Evolutionary conservation across 1,140 invertebrate genomes (phyloP).

Genomic region (Zaprionus gabonicus): DNA sequence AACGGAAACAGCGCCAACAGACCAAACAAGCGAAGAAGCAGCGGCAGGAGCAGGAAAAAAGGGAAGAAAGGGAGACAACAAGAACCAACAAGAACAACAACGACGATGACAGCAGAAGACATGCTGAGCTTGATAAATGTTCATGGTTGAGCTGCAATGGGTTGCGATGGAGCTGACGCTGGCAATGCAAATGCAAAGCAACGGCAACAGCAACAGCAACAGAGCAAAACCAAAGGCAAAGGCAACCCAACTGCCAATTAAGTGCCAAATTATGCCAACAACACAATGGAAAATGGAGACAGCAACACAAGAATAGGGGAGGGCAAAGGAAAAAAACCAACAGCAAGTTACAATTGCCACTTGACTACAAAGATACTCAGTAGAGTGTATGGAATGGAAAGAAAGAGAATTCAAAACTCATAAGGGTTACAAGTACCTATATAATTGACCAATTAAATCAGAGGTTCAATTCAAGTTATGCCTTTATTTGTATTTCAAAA

Average conservation of each 20-base stretch:
- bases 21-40: conserved; percentile 10
- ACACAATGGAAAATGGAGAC: conserved; percentile 34
- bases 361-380: conserved; percentile 17
- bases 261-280: conserved; percentile 75
- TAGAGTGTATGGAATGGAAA: not conserved
- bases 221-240: conserved; percentile 18
- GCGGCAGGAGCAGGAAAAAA: conserved; percentile 14
- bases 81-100: conserved; percentile 12
- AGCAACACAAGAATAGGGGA: not conserved
- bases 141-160: not conserved
- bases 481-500: not conserved
- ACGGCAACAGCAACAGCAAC: not conserved
- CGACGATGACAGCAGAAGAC: conserved; percentile 38
- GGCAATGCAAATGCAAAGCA: conserved; percentile 42
- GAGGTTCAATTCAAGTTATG: not conserved
- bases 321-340: not conserved
- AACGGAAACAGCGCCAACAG: conserved; percentile 33
- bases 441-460: not conserved
- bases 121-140: conserved; percentile 67
- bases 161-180: not conserved
- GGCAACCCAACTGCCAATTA: conserved; percentile 68
- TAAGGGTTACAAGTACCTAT: not conserved
- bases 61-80: conserved; percentile 10
- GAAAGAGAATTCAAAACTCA: not conserved
- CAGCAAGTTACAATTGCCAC: conserved; percentile 1